A percentile compares a stretch with the other conserved stretches of the same genome.
These are phyloP conservation scores for Opisthograptis luteolata DNA, from an alignment of 2,888 invertebrate species.

Conservation along the genomic window DNA sequence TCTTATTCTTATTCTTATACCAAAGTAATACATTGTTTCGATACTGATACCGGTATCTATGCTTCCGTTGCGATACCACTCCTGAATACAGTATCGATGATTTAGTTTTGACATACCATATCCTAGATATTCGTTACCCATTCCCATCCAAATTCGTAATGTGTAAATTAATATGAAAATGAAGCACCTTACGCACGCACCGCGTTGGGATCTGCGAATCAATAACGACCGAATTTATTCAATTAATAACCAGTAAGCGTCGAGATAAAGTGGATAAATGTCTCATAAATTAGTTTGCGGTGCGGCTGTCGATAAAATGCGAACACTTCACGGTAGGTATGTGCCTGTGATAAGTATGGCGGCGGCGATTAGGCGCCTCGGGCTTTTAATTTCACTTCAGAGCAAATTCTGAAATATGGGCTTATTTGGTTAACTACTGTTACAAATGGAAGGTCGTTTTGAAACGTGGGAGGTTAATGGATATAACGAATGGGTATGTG, in stretches of 20 bases:
- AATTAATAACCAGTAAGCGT: conserved; percentile 47
- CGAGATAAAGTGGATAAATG: conserved; percentile 49
- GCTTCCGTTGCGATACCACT: no score
- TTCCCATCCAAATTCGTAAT: conserved; percentile 2
- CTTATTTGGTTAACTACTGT: conserved; percentile 9
- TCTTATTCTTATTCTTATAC: no score
- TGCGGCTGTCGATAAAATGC: conserved; percentile 44
- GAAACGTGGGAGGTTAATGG: background rate
- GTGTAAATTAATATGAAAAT: conserved; percentile 42
- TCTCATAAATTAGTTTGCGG: conserved; percentile 51
- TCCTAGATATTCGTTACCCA: no score
- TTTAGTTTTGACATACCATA: no score
- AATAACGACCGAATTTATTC: conserved; percentile 46
- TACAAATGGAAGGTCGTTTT: conserved; percentile 1
- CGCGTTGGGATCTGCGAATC: conserved; percentile 39
- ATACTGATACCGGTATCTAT: no score
- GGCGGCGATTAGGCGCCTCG: conserved; percentile 20
- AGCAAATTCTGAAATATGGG: conserved; percentile 11
- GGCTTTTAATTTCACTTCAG: conserved; percentile 14
- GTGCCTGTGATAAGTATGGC: conserved; percentile 22
- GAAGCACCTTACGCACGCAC: conserved; percentile 33
- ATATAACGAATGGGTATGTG: no score
- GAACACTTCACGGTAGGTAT: conserved; percentile 25
- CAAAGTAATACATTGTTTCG: no score
- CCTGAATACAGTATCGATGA: no score